phyloP scores from a whole-genome alignment of 1,140 invertebrate species.

The Cataglyphis hispanica region DNA sequence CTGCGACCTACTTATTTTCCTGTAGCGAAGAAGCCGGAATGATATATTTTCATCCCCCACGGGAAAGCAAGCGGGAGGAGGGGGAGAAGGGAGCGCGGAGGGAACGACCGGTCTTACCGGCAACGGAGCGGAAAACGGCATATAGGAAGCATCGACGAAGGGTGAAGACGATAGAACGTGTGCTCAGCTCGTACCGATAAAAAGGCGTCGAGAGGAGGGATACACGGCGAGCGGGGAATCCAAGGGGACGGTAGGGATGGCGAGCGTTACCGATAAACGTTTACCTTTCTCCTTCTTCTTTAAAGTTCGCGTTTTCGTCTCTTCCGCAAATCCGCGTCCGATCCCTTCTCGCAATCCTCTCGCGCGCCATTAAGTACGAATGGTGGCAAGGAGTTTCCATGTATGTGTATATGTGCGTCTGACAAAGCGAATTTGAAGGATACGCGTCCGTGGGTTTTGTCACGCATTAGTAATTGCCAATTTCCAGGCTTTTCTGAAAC shows the following conservation, averaged over 20 bases:
- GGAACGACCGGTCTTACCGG: not conserved
- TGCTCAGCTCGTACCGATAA: conserved; percentile 57
- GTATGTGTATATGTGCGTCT: not conserved
- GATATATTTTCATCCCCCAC: conserved; percentile 64
- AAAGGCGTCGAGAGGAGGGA: conserved; percentile 54
- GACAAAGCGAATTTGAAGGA: conserved; percentile 20
- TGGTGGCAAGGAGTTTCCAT: not conserved
- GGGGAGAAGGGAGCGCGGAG: not conserved
- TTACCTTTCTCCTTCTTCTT: conserved; percentile 50
- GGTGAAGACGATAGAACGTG: conserved; percentile 58
- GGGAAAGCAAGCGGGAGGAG: too few relatives aligned
- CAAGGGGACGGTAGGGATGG: too few relatives aligned
- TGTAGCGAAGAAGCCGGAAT: conserved; percentile 56
- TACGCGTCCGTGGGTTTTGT: conserved; percentile 59
- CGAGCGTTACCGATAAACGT: conserved; percentile 62
- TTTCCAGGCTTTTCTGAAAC: conserved; percentile 67
- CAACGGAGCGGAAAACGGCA: conserved; percentile 28
- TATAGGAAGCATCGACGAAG: conserved; percentile 26
- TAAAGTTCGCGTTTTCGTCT: not conserved
- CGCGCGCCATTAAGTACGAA: not conserved
- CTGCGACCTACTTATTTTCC: conserved; percentile 68
- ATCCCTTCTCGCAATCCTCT: not conserved
- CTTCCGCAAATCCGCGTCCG: conserved; percentile 7
- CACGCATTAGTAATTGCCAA: conserved; percentile 78
- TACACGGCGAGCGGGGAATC: not conserved